Evolutionary conservation across 2,113 vertebrate genomes (phyloP).

Genomic region (Ellobius talpinus): DNA sequence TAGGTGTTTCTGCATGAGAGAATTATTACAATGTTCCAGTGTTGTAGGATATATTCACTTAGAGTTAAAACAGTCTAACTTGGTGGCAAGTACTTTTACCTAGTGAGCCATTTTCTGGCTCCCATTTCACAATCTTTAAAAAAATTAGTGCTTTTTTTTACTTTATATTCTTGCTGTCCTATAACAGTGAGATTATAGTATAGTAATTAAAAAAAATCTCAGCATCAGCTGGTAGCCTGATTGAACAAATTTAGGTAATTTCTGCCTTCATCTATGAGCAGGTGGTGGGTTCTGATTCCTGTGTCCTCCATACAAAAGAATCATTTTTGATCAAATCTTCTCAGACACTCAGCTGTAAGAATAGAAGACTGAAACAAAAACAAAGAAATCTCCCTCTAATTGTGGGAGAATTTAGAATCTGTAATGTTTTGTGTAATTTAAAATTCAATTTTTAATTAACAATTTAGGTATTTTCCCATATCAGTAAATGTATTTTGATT

Average conservation of each 20-base stretch:
- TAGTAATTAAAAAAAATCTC: constrained; percentile 28
- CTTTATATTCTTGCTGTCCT: not conserved
- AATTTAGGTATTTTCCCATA: constrained; percentile 32
- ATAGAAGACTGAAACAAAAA: not conserved
- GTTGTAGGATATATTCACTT: not conserved
- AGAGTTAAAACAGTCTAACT: constrained; percentile 24
- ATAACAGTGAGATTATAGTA: not conserved
- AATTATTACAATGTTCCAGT: constrained; percentile 24
- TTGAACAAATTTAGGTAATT: constrained; percentile 48
- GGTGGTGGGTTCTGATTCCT: constrained; percentile 14
- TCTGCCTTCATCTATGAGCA: constrained; percentile 1
- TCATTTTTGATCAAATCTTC: constrained; percentile 20
- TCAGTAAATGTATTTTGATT: constrained; percentile 49
- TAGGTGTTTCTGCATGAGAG: not conserved
- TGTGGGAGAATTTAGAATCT: constrained; percentile 51
- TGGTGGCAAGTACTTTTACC: not conserved
- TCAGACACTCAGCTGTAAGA: not conserved
- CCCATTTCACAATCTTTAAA: not conserved
- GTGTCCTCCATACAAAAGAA: not conserved
- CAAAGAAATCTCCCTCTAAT: not conserved
- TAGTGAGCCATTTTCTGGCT: not conserved
- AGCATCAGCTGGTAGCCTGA: not conserved
- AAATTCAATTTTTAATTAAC: constrained; percentile 24
- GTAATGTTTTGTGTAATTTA: constrained; percentile 16
- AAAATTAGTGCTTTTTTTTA: not conserved